Base-by-base conservation (phyloP, 1,140 invertebrate species). In the Pygmarrhopalites habei region DNA sequence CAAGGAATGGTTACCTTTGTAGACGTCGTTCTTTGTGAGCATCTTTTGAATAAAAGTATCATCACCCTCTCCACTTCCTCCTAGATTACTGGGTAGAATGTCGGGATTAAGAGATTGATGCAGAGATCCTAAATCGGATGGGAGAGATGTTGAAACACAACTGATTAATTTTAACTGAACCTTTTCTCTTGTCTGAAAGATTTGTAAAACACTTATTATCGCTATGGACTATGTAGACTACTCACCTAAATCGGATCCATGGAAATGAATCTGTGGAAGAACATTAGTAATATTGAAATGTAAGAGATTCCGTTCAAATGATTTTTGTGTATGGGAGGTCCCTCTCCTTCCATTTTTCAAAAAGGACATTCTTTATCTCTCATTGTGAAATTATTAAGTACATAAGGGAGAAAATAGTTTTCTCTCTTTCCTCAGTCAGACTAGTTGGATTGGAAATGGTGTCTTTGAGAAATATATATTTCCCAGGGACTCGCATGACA, bases 191-290 rank as follows among this genome's bases (percentile, higher is more conserved):
- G n/a, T n/a, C n/a, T n/a, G n/a, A n/a, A n/a, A n/a, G n/a, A n/a
- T n/a, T n/a, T n/a, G n/a, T n/a, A n/a, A n/a, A n/a, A n/a, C n/a
- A n/a, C n/a, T n/a, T n/a, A n/a, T n/a, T n/a, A n/a, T n/a, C n/a
- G n/a, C n/a, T n/a, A n/a, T n/a, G n/a, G n/a, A n/a, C n/a, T n/a
- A n/a, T n/a, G n/a, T n/a, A n/a, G n/a, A n/a, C n/a, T n/a, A n/a
- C n/a, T n/a, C n/a, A n/a, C n/a, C n/a, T n/a, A n/a, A n/a, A 41
- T 68, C 64, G 2, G 15, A 14, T 17, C 67, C 67, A 49, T 68
- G 67, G 55, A 68, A 68, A 25, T 57, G 47, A 58, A 68, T 66
- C 64, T 64, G 58, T n/a, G 63, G 47, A 30, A 29, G 2, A 60
- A 49, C n/a, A n/a, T n/a, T n/a, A n/a, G n/a, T n/a, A n/a, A n/a